Evolutionary conservation across 2,113 vertebrate genomes (phyloP).

Genomic region (Leuciscus idus): DNA sequence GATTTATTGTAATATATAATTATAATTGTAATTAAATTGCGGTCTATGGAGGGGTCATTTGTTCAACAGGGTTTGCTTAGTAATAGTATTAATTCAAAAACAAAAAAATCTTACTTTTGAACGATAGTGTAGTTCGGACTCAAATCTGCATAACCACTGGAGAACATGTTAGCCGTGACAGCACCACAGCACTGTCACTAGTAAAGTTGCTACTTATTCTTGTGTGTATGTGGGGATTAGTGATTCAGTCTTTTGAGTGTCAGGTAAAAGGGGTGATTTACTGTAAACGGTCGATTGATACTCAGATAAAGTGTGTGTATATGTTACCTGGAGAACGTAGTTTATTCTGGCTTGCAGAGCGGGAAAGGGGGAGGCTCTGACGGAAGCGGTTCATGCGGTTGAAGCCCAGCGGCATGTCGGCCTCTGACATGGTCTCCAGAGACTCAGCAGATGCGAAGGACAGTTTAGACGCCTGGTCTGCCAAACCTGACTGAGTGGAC

Average conservation of each 20-base stretch:
- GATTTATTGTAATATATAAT: too few species aligned
- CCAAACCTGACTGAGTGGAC: constrained; percentile 94
- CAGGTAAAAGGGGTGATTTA: neutral
- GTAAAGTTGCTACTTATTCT: neutral
- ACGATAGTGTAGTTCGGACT: too few species aligned
- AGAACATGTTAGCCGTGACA: too few species aligned
- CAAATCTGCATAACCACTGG: too few species aligned
- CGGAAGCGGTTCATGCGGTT: constrained; percentile 98
- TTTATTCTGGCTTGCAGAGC: constrained; percentile 97
- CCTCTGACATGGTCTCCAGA: constrained; percentile 98
- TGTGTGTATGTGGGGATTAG: constrained; percentile 13
- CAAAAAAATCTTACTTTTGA: neutral
- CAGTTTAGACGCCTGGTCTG: constrained; percentile 94
- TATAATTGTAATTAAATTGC: too few species aligned
- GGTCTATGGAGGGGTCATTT: too few species aligned
- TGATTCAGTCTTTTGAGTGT: neutral
- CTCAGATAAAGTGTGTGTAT: neutral
- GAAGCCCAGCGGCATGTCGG: constrained; percentile 95
- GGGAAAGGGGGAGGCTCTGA: constrained; percentile 95
- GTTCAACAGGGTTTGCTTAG: neutral
- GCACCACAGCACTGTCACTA: neutral
- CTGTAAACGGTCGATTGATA: neutral
- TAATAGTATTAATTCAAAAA: neutral
- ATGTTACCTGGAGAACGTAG: constrained; percentile 91
- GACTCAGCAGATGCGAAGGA: constrained; percentile 97